phyloP scores from a whole-genome alignment of 2,888 invertebrate species.

The Eledona agricola region DNA sequence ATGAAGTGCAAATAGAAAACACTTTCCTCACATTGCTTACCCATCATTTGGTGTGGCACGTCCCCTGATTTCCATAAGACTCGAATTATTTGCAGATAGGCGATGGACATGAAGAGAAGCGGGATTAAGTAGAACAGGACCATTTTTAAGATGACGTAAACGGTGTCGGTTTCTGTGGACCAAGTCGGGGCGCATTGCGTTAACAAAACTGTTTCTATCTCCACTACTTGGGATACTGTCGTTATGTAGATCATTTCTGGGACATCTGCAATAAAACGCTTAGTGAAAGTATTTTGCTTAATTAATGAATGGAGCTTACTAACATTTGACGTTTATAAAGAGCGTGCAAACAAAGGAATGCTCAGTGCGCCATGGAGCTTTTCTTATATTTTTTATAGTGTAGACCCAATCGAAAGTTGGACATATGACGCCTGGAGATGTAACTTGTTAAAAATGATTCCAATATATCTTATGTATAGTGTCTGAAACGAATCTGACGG shows the following conservation, averaged over 20 bases:
- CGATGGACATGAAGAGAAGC: slow-evolving; percentile 81
- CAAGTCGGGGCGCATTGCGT: slow-evolving; percentile 75
- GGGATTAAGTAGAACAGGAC: slow-evolving; percentile 83
- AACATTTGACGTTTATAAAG: no score
- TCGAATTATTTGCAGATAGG: slow-evolving; percentile 84
- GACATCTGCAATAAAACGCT: slow-evolving; percentile 68
- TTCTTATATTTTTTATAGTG: no score
- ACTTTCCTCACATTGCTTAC: slow-evolving; percentile 46
- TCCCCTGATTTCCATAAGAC: slow-evolving; percentile 84
- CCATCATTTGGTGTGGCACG: slow-evolving; percentile 73
- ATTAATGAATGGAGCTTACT: slow-evolving; percentile 5
- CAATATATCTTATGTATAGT: no score
- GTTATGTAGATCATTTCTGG: slow-evolving; percentile 81
- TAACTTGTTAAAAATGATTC: no score
- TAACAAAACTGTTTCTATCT: slow-evolving; percentile 66
- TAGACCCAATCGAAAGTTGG: no score
- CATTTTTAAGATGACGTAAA: slow-evolving; percentile 75
- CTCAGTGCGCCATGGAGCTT: no score
- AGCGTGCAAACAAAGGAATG: no score
- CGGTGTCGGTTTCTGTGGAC: slow-evolving; percentile 73
- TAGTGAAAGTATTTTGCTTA: slow-evolving; percentile 1
- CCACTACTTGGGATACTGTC: slow-evolving; percentile 63
- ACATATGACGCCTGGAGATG: no score
- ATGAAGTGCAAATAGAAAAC: no score
- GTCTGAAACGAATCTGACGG: no score